These are phyloP conservation scores for Reinhardtius hippoglossoides DNA, from an alignment of 2,113 vertebrate genomes.

Conservation along the genomic window DNA sequence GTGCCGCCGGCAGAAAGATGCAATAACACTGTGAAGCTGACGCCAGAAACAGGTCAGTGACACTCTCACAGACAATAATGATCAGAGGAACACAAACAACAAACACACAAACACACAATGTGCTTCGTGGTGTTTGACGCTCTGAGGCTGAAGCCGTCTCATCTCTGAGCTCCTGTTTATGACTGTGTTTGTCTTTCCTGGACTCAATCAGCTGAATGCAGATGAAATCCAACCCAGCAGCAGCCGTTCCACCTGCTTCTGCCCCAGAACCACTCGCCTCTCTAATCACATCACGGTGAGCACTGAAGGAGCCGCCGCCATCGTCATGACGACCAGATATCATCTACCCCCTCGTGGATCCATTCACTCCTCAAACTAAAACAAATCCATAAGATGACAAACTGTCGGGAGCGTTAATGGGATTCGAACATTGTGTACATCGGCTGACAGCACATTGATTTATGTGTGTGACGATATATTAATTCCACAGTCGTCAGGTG, in stretches of 20 bases:
- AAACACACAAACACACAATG: neutral
- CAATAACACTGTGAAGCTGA: neutral
- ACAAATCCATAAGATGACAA: too few relatives aligned
- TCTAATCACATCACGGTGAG: slow-evolving; percentile 23
- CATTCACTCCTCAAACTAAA: too few relatives aligned
- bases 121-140: neutral
- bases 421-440: too few relatives aligned
- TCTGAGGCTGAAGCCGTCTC: neutral
- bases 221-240: neutral
- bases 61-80: neutral
- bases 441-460: too few relatives aligned
- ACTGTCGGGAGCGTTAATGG: too few relatives aligned
- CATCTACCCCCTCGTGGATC: neutral
- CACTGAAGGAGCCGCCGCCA: neutral
- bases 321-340: neutral
- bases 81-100: neutral
- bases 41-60: neutral
- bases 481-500: too few relatives aligned
- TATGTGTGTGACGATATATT: too few relatives aligned
- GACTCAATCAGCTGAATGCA: slow-evolving; percentile 20
- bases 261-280: neutral
- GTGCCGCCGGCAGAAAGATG: neutral
- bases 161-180: neutral
- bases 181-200: slow-evolving; percentile 2
- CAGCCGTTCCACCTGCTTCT: neutral